A percentile compares a stretch with the other conserved stretches of the same genome.
Conservation (phyloP, 2,888 invertebrate species). For the Thymelicus lineola region DNA sequence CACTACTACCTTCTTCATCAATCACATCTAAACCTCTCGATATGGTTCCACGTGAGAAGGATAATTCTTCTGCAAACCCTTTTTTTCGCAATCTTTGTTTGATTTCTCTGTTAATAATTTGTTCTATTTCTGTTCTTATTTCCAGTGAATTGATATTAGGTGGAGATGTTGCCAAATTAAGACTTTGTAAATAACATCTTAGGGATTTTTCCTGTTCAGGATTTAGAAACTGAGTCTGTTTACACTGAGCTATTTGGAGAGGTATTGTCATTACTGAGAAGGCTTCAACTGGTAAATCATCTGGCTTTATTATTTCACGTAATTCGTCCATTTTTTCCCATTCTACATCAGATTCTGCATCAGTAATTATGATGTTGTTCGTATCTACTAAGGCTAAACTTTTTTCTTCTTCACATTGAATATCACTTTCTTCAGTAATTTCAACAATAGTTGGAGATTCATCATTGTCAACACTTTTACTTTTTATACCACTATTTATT, state of each 20-base stretch:
- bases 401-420: conserved; percentile 55
- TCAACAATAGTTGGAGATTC: conserved; percentile 76
- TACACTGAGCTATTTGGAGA: conserved; percentile 71
- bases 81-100: conserved; percentile 72
- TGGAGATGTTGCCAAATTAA: conserved; percentile 82
- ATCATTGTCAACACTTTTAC: conserved; percentile 80
- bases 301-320: conserved; percentile 46
- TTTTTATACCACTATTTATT: conserved; percentile 65
- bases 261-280: conserved; percentile 73
- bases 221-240: conserved; percentile 74
- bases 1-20: conserved; percentile 90
- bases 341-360: conserved; percentile 87
- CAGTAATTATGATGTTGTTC: conserved; percentile 84
- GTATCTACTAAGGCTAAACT: conserved; percentile 70
- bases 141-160: conserved; percentile 66
- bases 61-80: conserved; percentile 70
- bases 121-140: conserved; percentile 76
- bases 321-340: conserved; percentile 83
- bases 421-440: conserved; percentile 61
- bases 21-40: conserved; percentile 91
- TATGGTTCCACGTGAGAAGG: conserved; percentile 80
- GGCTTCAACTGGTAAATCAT: conserved; percentile 60
- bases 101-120: conserved; percentile 75
- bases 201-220: conserved; percentile 85
- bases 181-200: conserved; percentile 82